Evolutionary conservation across 2,113 vertebrate genomes (phyloP), one percentile per base, ranked within the genome.

Genomic region (Indicator maculatus): DNA sequence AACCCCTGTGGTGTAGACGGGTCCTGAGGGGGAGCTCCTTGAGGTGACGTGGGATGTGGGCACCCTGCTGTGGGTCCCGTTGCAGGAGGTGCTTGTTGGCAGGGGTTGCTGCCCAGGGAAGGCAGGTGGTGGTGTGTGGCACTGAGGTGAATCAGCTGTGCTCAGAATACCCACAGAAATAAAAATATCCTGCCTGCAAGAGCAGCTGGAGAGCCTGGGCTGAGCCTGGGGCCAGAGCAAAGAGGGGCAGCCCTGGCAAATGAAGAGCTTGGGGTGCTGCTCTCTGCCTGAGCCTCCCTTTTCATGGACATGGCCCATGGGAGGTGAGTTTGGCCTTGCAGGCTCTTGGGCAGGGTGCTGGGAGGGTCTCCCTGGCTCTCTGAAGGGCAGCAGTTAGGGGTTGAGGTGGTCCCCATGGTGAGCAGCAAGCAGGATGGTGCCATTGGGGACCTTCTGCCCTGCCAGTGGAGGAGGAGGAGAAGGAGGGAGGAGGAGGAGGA

Each of bases 101-200:
- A 33, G 18, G 6, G 36, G 23, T 12, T 30, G 47, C 30, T 4
- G 23, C 63, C 0, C 11, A 3, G 70, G 58, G 12, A 4, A 36
- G 38, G 50, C 23, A 52, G 50, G 50, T 52, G 50, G 23, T 24
- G 50, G 71, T 1, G 1, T 16, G 52, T 39, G 75, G 71, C 16
- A 1, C 41, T 0, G 27, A 6, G 27, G 64, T 27, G 36, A 26
- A 39, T 11, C 0, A 0, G 5, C 12, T 18, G 59, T 8, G n/a
- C 63, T 80, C 64, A n/a, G 50, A 94, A 80, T 26, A 27, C 20
- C 4, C 21, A 1, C 0, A 0, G 58, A 16, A 83, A 77, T 45
- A 41, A 73, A 76, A 58, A 61, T 30, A 36, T 16, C 20, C 64
- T 24, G 50, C 39, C 72, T 67, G 81, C 55, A 10, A 24, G 73